Conservation (phyloP, 30 jellyfish, hydroid and myxozoan genomes). For the Turritopsis dohrnii region DNA sequence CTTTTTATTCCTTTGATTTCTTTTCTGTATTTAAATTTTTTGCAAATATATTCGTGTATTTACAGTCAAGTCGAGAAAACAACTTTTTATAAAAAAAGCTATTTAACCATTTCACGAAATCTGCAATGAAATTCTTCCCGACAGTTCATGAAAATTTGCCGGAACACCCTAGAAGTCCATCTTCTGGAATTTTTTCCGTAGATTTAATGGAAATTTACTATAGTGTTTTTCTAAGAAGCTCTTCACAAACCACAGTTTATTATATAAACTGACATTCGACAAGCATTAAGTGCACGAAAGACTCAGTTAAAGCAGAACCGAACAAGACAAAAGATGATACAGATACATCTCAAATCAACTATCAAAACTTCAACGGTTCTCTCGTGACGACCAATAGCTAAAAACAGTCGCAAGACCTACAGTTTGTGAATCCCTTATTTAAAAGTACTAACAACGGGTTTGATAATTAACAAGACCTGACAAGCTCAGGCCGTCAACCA, state of each 20-base stretch:
- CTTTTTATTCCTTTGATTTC: too few species aligned
- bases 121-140: too few species aligned
- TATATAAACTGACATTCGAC: background rate
- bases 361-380: background rate
- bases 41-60: too few species aligned
- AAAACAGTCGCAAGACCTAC: background rate
- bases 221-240: background rate
- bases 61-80: too few species aligned
- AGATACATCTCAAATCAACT: background rate
- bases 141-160: too few species aligned
- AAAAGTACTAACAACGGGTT: background rate
- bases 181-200: too few species aligned
- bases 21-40: too few species aligned
- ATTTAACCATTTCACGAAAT: too few species aligned
- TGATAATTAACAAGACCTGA: background rate
- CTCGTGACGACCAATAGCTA: background rate
- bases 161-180: too few species aligned
- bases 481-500: background rate
- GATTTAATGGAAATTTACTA: too few species aligned
- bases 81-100: too few species aligned
- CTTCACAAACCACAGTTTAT: background rate
- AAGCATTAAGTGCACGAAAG: background rate
- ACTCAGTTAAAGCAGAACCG: background rate
- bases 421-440: constrained; percentile 15
- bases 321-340: background rate